Percentiles rank a stretch among this genome's conserved stretches.
Evolutionary conservation across 2,888 invertebrate genomes (phyloP).

Genomic region (Pseudococcus longispinus): DNA sequence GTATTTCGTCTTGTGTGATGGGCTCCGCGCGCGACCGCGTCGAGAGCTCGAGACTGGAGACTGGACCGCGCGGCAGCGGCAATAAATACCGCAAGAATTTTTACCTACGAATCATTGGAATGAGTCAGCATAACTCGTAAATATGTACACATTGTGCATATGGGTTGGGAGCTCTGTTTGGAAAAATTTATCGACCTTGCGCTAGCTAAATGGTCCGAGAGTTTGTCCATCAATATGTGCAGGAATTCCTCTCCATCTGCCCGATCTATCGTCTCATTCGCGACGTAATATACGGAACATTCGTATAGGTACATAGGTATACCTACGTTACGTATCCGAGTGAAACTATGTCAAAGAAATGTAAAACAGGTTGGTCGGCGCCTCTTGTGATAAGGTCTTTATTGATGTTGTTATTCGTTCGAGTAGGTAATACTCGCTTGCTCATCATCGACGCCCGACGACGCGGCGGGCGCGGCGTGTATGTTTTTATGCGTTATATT

Average conservation of each 20-base stretch:
- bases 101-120: neutral
- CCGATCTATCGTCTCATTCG: neutral
- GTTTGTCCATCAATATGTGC: neutral
- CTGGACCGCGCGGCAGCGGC: neutral
- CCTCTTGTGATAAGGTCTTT: slow-evolving; percentile 9
- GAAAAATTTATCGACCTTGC: slow-evolving; percentile 3
- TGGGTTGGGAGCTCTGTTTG: neutral
- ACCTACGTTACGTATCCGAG: neutral
- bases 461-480: neutral
- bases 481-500: slow-evolving; percentile 6
- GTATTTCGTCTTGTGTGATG: neutral
- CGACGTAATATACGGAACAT: neutral
- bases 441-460: neutral
- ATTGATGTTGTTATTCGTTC: slow-evolving; percentile 1
- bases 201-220: neutral
- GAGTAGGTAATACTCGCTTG: neutral
- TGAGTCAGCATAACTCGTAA: neutral
- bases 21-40: too few relatives aligned
- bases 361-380: slow-evolving; percentile 26
- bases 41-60: too few relatives aligned
- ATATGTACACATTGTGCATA: neutral
- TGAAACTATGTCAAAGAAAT: slow-evolving; percentile 22
- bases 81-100: neutral
- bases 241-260: neutral
- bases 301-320: neutral